These are phyloP conservation scores for Oreochromis grahami DNA, from an alignment of 2,797 vertebrate genomes.

Conservation along the genomic window DNA sequence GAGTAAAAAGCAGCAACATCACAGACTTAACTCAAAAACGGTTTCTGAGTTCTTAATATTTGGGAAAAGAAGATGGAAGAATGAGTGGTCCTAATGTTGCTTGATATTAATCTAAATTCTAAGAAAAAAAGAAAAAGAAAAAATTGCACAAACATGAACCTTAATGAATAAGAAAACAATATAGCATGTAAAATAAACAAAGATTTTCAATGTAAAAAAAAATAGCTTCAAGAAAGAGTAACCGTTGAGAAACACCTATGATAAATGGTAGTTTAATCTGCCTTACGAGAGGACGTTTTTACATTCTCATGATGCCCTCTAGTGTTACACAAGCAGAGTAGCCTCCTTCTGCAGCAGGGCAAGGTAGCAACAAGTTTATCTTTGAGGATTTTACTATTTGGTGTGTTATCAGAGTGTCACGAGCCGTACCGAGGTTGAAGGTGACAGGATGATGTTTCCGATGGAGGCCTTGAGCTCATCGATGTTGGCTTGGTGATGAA, in stretches of 20 bases:
- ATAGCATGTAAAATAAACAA: neutral
- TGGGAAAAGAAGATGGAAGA: neutral
- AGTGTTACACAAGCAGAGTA: conserved; percentile 47
- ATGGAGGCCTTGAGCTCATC: conserved; percentile 96
- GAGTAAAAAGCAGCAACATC: conserved; percentile 26
- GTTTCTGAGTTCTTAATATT: neutral
- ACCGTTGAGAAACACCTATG: neutral
- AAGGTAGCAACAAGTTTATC: conserved; percentile 13
- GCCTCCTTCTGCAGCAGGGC: neutral
- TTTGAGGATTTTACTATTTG: neutral
- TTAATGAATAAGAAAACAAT: neutral
- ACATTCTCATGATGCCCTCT: conserved; percentile 66
- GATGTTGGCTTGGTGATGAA: conserved; percentile 85
- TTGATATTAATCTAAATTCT: neutral
- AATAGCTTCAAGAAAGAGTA: neutral
- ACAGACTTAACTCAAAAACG: conserved; percentile 4
- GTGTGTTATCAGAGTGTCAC: neutral
- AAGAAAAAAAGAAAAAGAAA: neutral
- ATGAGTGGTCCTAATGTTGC: neutral
- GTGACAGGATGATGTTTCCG: conserved; percentile 91
- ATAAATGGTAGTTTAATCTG: neutral
- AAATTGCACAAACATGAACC: neutral
- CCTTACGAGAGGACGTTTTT: neutral
- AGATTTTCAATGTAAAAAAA: conserved; percentile 12
- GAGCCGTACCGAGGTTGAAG: conserved; percentile 83